phyloP scores from a whole-genome alignment of 2,888 invertebrate genomes.

The Sarcophaga caerulescens region DNA sequence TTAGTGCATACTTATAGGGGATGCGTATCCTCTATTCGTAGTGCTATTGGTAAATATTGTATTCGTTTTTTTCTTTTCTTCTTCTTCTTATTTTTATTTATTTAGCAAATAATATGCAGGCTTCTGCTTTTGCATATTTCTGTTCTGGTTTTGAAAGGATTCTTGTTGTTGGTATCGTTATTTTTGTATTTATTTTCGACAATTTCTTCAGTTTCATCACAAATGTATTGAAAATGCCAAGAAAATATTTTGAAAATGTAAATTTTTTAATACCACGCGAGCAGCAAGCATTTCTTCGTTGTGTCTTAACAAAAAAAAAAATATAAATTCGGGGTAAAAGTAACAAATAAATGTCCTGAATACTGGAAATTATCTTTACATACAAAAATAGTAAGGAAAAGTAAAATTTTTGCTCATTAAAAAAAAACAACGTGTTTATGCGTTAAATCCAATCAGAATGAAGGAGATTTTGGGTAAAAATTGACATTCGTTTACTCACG shows the following conservation, averaged over 20 bases:
- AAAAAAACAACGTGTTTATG: too few species aligned
- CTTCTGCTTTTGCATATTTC: neutral
- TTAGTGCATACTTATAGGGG: slow-evolving; percentile 69
- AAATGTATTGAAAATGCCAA: slow-evolving; percentile 16
- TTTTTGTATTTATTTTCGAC: neutral
- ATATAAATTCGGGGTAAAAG: too few species aligned
- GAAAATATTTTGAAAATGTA: neutral
- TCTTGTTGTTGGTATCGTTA: too few species aligned
- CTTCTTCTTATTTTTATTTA: neutral
- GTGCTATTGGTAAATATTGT: slow-evolving; percentile 37
- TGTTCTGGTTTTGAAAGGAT: neutral
- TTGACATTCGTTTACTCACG: too few species aligned
- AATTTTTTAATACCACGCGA: slow-evolving; percentile 1
- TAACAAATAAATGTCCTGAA: neutral
- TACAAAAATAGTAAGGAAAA: neutral
- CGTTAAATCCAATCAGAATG: too few species aligned
- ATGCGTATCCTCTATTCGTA: slow-evolving; percentile 13
- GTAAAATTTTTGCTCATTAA: too few species aligned
- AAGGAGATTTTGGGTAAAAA: too few species aligned
- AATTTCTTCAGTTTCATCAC: neutral
- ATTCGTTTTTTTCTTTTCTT: neutral
- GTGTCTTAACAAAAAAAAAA: too few species aligned
- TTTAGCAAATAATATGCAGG: slow-evolving; percentile 32
- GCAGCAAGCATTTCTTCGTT: too few species aligned
- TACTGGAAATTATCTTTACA: slow-evolving; percentile 51